phyloP scores from a whole-genome alignment of 2,888 invertebrate species.

The Margaritifera margaritifera region DNA sequence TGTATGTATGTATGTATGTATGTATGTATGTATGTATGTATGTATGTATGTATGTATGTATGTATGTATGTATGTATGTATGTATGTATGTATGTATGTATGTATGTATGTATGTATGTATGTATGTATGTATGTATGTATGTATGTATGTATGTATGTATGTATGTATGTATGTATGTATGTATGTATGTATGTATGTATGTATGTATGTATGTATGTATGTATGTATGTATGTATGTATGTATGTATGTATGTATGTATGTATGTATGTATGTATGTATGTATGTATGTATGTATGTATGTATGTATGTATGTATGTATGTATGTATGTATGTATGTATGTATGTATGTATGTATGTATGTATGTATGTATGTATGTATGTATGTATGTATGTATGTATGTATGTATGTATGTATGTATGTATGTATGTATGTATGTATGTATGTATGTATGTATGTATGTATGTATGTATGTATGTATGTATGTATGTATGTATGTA shows the following conservation, averaged over 20 bases:
- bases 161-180: no score
- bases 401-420: no score
- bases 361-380: no score
- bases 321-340: neutral
- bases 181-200: no score
- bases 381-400: no score
- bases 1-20: no score
- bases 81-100: constrained; percentile 7
- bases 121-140: no score
- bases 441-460: constrained; percentile 7
- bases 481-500: constrained; percentile 1
- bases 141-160: no score
- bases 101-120: neutral
- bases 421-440: no score
- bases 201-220: no score
- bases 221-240: neutral
- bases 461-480: constrained; percentile 13
- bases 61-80: constrained; percentile 2
- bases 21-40: constrained; percentile 8
- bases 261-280: constrained; percentile 9
- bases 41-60: constrained; percentile 12
- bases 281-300: constrained; percentile 4
- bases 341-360: no score
- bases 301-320: constrained; percentile 1
- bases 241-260: constrained; percentile 8